Evolutionary conservation across 1,140 invertebrate species (phyloP).

Genomic region (Drosophila pallidifrons): DNA sequence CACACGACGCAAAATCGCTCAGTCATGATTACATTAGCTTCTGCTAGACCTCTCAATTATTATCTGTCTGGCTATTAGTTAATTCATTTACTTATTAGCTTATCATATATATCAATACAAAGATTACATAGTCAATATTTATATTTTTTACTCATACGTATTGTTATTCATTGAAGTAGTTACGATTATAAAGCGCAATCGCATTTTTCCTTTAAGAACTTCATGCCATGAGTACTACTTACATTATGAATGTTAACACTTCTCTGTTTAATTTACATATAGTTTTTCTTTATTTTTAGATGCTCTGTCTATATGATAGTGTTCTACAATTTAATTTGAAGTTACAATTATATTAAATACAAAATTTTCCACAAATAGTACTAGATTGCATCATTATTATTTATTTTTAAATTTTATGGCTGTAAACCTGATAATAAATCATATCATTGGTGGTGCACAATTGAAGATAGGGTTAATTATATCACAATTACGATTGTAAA

Average conservation of each 20-base stretch:
- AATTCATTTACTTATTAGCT: conserved; percentile 4
- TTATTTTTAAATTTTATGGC: not conserved
- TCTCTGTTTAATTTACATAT: too few species aligned
- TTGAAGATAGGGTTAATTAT: not conserved
- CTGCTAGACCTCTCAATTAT: conserved; percentile 2
- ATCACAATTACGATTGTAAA: not conserved
- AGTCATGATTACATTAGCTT: conserved; percentile 40
- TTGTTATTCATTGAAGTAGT: not conserved
- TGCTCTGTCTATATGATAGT: too few species aligned
- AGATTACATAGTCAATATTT: not conserved
- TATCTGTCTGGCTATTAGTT: not conserved
- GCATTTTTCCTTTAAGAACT: too few species aligned
- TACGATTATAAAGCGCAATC: not conserved
- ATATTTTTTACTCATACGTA: not conserved
- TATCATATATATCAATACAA: not conserved
- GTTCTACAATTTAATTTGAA: too few species aligned
- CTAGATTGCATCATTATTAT: not conserved
- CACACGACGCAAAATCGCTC: conserved; percentile 7
- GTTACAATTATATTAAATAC: too few species aligned
- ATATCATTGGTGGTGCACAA: not conserved
- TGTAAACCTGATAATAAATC: not conserved
- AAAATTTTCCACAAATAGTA: not conserved
- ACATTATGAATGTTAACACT: too few species aligned
- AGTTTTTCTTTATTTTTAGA: too few species aligned
- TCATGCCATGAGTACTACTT: too few species aligned